Conservation (phyloP, 1,140 invertebrate species). For the Lepidostoma basale region DNA sequence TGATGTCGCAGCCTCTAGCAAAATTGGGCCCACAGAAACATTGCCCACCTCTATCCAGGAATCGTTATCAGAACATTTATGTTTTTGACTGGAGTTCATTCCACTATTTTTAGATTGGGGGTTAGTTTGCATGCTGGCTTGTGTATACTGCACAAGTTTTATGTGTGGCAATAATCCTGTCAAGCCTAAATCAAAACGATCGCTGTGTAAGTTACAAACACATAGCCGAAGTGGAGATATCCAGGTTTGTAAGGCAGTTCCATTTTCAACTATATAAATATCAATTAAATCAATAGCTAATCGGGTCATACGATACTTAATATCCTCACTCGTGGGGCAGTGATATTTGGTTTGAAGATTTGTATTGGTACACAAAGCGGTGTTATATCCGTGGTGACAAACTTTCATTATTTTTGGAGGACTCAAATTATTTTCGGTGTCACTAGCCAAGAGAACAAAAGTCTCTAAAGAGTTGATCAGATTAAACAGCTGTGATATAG, state of each 20-base stretch:
- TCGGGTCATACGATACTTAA: conserved; percentile 94
- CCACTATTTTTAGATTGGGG: conserved; percentile 53
- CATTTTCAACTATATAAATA: conserved; percentile 87
- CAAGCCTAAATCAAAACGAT: conserved; percentile 86
- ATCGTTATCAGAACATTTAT: conserved; percentile 62
- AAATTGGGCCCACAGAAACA: conserved; percentile 86
- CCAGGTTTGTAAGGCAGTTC: conserved; percentile 86
- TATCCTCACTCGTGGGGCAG: conserved; percentile 86
- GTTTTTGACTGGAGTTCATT: conserved; percentile 52
- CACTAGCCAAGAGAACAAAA: conserved; percentile 82
- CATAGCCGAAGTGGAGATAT: conserved; percentile 86
- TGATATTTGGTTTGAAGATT: conserved; percentile 73
- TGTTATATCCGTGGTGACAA: conserved; percentile 86
- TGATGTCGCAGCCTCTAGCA: conserved; percentile 91
- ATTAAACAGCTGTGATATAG: conserved; percentile 82
- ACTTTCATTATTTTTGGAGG: conserved; percentile 75
- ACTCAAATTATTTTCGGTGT: conserved; percentile 87
- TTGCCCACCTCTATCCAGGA: conserved; percentile 93
- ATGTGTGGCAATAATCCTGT: conserved; percentile 84
- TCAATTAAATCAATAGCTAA: conserved; percentile 91
- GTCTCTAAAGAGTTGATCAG: conserved; percentile 88
- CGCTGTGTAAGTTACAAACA: conserved; percentile 93
- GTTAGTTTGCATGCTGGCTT: conserved; percentile 57
- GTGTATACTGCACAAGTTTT: conserved; percentile 56
- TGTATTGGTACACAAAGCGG: conserved; percentile 75